Percentiles rank a stretch among this genome's conserved stretches.
phyloP scores from a whole-genome alignment of 2,797 vertebrate species.

The Paramormyrops hopkinsi region DNA sequence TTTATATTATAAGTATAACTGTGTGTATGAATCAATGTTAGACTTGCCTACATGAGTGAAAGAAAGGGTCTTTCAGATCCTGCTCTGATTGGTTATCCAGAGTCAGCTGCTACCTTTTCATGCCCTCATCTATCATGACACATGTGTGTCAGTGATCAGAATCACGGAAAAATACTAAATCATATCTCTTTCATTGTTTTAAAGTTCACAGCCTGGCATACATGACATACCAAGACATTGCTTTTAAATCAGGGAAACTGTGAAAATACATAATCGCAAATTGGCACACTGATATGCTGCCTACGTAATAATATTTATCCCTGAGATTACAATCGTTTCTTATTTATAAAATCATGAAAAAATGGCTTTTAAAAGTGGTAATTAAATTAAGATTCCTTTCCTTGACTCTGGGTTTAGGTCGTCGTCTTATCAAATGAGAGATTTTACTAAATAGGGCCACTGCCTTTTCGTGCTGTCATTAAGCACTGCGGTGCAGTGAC shows the following conservation, averaged over 20 bases:
- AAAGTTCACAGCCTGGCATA: not conserved
- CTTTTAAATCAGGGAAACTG: conserved; percentile 12
- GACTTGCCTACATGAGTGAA: conserved; percentile 31
- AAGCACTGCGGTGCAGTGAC: not conserved
- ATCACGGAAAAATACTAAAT: not conserved
- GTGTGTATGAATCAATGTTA: conserved; percentile 43
- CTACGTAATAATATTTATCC: not conserved
- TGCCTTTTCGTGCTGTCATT: not conserved
- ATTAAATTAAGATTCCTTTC: not conserved
- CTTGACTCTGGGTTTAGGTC: not conserved
- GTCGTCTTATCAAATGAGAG: not conserved
- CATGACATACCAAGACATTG: not conserved
- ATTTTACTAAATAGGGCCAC: not conserved
- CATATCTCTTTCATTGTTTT: not conserved
- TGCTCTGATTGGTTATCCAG: conserved; percentile 42
- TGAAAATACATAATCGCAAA: not conserved
- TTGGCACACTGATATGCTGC: not conserved
- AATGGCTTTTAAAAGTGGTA: not conserved
- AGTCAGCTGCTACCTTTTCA: conserved; percentile 56
- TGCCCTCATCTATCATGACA: conserved; percentile 25
- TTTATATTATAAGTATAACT: conserved; percentile 40
- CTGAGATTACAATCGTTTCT: not conserved
- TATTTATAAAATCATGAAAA: conserved; percentile 3
- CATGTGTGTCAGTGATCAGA: conserved; percentile 33
- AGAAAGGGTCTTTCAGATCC: conserved; percentile 25